These are phyloP conservation scores for Drosophila lini DNA, from an alignment of 1,140 invertebrate genomes.

Conservation along the genomic window DNA sequence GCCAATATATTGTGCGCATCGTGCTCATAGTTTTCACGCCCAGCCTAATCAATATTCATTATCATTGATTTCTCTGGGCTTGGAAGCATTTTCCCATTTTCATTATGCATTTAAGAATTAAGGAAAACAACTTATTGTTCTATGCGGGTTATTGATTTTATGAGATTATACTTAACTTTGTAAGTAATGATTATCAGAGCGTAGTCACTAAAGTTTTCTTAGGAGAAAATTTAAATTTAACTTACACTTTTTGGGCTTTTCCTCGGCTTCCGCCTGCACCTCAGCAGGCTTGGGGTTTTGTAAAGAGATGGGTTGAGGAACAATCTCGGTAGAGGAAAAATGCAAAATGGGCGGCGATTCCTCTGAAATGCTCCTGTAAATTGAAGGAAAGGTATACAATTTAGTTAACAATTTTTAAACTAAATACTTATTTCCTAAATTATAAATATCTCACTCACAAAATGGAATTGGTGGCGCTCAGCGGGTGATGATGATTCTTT, in stretches of 20 bases:
- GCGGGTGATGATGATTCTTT: constrained; percentile 64
- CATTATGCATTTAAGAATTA: constrained; percentile 3
- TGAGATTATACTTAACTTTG: background rate
- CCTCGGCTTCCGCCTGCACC: constrained; percentile 1
- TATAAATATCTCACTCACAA: constrained; percentile 48
- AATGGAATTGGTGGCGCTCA: constrained; percentile 77
- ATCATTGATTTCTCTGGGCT: constrained; percentile 12
- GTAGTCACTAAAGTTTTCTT: background rate
- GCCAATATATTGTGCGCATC: constrained; percentile 54
- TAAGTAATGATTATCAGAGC: background rate
- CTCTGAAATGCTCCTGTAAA: constrained; percentile 73
- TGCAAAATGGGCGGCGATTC: constrained; percentile 61
- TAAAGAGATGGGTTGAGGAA: constrained; percentile 39
- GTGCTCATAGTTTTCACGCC: constrained; percentile 15
- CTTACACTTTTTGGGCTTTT: constrained; percentile 38
- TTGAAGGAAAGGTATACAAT: background rate
- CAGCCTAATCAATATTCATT: constrained; percentile 76
- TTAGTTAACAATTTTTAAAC: no score
- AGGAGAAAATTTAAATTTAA: background rate
- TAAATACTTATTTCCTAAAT: background rate
- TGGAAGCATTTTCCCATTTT: background rate
- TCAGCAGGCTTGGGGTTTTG: constrained; percentile 11
- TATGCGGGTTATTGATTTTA: background rate
- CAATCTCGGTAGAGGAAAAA: constrained; percentile 58
- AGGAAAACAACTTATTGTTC: background rate